These are phyloP conservation scores for Drosophila ananassae DNA, from an alignment of 1,140 invertebrate species.

Conservation along the genomic window DNA sequence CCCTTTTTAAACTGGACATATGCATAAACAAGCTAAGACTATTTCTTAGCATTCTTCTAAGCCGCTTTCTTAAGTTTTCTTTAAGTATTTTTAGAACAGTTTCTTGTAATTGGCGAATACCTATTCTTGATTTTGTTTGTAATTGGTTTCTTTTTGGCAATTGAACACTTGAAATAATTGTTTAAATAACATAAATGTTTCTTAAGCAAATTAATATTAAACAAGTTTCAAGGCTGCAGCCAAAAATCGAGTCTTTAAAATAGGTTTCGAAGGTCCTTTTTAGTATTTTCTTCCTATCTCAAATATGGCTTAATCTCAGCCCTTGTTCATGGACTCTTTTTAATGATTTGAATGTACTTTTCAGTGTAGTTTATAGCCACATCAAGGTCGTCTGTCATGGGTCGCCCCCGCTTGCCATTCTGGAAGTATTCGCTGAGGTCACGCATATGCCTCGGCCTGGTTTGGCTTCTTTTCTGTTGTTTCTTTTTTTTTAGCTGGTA, in stretches of 20 bases:
- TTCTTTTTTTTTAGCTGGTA: slow-evolving; percentile 1
- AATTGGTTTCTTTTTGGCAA: slow-evolving; percentile 54
- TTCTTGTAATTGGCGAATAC: slow-evolving; percentile 50
- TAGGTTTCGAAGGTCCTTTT: too few relatives aligned
- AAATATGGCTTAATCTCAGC: too few relatives aligned
- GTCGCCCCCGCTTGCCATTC: slow-evolving; percentile 20
- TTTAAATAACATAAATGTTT: not conserved
- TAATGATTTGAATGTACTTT: not conserved
- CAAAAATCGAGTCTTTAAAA: too few relatives aligned
- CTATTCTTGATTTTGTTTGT: slow-evolving; percentile 42
- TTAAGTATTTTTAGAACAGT: slow-evolving; percentile 35
- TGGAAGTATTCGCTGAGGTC: slow-evolving; percentile 38
- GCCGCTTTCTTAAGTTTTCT: slow-evolving; percentile 8
- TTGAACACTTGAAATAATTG: not conserved
- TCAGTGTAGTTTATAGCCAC: slow-evolving; percentile 28
- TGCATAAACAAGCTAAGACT: slow-evolving; percentile 4
- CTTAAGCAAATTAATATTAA: not conserved
- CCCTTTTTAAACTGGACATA: slow-evolving; percentile 19
- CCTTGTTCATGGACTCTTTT: not conserved
- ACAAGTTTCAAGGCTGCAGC: too few relatives aligned
- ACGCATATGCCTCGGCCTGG: slow-evolving; percentile 38
- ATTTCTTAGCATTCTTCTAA: not conserved
- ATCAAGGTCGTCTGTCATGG: slow-evolving; percentile 55
- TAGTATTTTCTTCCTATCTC: too few relatives aligned
- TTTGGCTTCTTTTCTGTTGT: slow-evolving; percentile 21